Conservation (phyloP, 2,113 vertebrate genomes). For the Charadrius vociferus region DNA sequence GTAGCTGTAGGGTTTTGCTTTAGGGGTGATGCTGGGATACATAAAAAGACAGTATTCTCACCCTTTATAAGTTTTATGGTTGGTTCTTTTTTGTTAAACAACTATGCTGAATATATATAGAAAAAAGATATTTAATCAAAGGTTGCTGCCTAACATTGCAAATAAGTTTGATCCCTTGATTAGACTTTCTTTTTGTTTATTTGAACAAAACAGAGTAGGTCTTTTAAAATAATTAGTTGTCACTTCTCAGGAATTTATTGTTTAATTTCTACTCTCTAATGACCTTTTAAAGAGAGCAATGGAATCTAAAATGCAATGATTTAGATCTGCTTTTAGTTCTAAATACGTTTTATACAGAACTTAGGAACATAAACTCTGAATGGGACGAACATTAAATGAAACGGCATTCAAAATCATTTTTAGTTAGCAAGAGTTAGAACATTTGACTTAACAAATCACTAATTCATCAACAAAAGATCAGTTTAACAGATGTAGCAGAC, state of each 20-base stretch:
- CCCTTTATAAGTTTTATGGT: not conserved
- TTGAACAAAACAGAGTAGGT: not conserved
- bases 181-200: not conserved
- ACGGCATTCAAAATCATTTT: not conserved
- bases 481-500: not conserved
- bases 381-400: not conserved
- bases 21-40: not conserved
- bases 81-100: not conserved
- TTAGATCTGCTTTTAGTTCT: not conserved
- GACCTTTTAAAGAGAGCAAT: not conserved
- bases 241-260: not conserved
- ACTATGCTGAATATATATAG: not conserved
- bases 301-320: not conserved
- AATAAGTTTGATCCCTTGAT: not conserved
- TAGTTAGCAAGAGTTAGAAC: not conserved
- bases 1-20: not conserved
- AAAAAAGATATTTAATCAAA: not conserved
- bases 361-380: not conserved
- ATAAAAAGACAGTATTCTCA: fast-evolving
- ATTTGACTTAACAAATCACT: not conserved
- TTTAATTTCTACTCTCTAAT: not conserved
- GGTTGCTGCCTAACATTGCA: not conserved
- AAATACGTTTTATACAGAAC: not conserved
- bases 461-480: not conserved
- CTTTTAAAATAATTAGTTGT: not conserved